Evolutionary conservation across 2,888 invertebrate species (phyloP).

Genomic region (Orchesellides sinensis): DNA sequence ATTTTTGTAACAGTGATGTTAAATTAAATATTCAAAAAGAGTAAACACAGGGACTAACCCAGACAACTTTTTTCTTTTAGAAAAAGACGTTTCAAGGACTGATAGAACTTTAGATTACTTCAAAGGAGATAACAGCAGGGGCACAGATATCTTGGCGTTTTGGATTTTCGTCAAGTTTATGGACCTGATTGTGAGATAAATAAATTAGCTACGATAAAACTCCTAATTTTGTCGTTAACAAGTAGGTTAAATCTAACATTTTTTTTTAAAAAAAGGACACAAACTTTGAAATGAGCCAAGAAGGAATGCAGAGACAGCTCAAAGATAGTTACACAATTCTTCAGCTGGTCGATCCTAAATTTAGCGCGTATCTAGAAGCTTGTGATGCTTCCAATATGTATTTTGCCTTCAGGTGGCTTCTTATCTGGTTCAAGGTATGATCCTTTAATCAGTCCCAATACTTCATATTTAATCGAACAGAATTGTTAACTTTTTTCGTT

Average conservation of each 20-base stretch:
- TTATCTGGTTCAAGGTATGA: constrained; percentile 88
- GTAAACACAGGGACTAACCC: too few relatives aligned
- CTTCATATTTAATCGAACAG: constrained; percentile 2
- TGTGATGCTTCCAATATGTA: constrained; percentile 98
- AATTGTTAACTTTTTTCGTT: background rate
- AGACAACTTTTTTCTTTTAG: too few relatives aligned
- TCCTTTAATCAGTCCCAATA: background rate
- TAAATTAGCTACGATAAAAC: too few relatives aligned
- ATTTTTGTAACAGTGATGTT: too few relatives aligned
- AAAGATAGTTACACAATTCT: constrained; percentile 89
- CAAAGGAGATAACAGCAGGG: constrained; percentile 92
- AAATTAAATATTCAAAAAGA: too few relatives aligned
- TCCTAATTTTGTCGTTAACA: constrained; percentile 4
- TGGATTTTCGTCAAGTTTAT: constrained; percentile 99
- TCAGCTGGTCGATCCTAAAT: constrained; percentile 87
- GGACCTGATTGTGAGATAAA: constrained; percentile 93
- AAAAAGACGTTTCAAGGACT: constrained; percentile 98
- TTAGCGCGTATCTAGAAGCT: constrained; percentile 90
- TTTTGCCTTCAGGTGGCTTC: constrained; percentile 98
- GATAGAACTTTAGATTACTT: constrained; percentile 94
- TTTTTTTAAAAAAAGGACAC: constrained; percentile 80
- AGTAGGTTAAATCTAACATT: constrained; percentile 19
- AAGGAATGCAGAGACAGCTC: constrained; percentile 96
- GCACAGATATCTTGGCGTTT: constrained; percentile 93
- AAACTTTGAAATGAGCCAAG: constrained; percentile 98